A percentile compares a stretch with the other conserved stretches of the same genome.
These are phyloP conservation scores for Dipodomys merriami DNA, from an alignment of 2,113 vertebrate species.

Conservation along the genomic window DNA sequence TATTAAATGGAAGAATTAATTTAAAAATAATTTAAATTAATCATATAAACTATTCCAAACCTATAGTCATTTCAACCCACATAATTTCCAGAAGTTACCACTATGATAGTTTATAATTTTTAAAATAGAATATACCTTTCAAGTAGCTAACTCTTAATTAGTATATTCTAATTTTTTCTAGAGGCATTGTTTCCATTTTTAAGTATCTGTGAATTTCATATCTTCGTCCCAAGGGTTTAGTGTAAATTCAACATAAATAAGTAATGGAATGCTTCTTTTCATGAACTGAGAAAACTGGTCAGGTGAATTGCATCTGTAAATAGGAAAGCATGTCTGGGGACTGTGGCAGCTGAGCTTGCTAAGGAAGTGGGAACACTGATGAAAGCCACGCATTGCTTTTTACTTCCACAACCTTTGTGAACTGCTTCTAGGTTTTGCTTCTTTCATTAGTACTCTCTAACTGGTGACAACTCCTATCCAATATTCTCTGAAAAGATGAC, in stretches of 20 bases:
- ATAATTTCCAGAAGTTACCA: constrained; percentile 1
- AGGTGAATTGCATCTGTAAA: not conserved
- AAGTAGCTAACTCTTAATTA: constrained; percentile 37
- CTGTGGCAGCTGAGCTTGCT: not conserved
- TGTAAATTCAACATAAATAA: constrained; percentile 15
- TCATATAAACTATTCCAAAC: not conserved
- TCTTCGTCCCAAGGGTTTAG: not conserved
- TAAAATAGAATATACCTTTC: not conserved
- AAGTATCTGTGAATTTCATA: not conserved
- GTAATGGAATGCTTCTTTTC: not conserved
- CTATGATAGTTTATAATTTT: constrained; percentile 26
- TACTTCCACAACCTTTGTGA: not conserved
- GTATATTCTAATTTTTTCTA: constrained; percentile 15
- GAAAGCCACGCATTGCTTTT: not conserved
- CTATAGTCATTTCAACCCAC: not conserved
- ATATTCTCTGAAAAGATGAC: not conserved
- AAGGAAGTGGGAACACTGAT: not conserved
- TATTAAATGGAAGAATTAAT: not conserved
- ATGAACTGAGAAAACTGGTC: not conserved
- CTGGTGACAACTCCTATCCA: not conserved
- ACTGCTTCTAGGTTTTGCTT: not conserved
- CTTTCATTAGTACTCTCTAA: not conserved
- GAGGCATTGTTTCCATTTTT: constrained; percentile 33
- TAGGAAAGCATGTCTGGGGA: not conserved
- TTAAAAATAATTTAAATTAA: constrained; percentile 34